Evolutionary conservation across 2,888 invertebrate genomes (phyloP), one percentile per base, ranked within the genome.

Genomic region (Amphipoea oculea): DNA sequence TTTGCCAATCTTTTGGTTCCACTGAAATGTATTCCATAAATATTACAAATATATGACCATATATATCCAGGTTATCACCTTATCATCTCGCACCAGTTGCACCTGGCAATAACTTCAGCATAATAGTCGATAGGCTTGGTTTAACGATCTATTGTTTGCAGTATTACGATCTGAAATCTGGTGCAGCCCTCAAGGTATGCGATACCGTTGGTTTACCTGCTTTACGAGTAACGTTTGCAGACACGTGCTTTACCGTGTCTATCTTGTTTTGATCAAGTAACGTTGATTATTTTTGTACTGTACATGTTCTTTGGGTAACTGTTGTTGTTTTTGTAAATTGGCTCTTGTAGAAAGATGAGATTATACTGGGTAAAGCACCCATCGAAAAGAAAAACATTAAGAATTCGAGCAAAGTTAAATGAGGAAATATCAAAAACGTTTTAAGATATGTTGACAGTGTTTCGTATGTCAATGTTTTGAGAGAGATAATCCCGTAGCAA

Each of bases 91-190:
- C 68, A 74, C 75, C 78, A 78, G 65, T 83, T 81, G 79, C 74
- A 70, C 63, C 76, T 80, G 63, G 73, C 40, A 23, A 77, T 80
- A 81, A 85, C 75, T 84, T 76, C n/a, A 76, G 51, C 45, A 86
- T 84, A 77, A 86, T 72, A 72, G 84, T 71, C 82, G 78, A 80
- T 83, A 85, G 77, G 67, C 51, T 67, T 40, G 29, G 6, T 81
- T 88, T 88, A 79, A 89, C 86, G 89, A 87, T 73, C 70, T 69
- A 87, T 88, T 88, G 88, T 88, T 85, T 65, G 36, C 51, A 45
- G 42, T 79, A 70, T 82, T 88, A 81, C 65, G 73, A 80, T 84
- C 82, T 85, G 0, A 51, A 68, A 79, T 81, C 81, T 86, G 84
- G 87, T 81, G 73, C 87, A 87, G 77, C 85, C 85, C 84, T 87